phyloP scores from a whole-genome alignment of 2,888 invertebrate genomes.

The Tachina grossa region DNA sequence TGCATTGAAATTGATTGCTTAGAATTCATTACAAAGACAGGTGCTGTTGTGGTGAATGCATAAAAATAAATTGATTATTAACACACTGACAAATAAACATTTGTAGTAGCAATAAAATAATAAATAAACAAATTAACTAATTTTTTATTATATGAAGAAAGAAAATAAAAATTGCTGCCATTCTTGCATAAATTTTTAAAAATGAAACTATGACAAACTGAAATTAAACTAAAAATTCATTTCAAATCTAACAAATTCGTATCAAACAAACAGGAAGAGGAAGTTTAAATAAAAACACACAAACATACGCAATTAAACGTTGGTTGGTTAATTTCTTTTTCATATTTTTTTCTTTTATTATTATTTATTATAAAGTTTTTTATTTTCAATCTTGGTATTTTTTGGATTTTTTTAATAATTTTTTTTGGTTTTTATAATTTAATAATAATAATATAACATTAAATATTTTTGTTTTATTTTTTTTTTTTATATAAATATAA shows the following conservation, averaged over 20 bases:
- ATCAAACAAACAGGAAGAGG: slow-evolving; percentile 63
- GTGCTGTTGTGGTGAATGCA: slow-evolving; percentile 56
- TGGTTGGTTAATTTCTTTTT: slow-evolving; percentile 62
- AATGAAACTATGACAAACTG: background rate
- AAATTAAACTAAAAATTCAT: background rate
- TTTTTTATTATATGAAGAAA: too few species aligned
- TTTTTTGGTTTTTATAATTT: slow-evolving; percentile 56
- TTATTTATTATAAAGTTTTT: slow-evolving; percentile 65
- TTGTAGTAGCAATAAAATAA: background rate
- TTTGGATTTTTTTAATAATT: slow-evolving; percentile 70
- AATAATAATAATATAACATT: slow-evolving; percentile 70
- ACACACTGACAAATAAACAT: slow-evolving; percentile 19
- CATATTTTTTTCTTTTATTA: slow-evolving; percentile 43
- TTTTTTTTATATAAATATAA: slow-evolving; percentile 64
- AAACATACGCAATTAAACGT: slow-evolving; percentile 76
- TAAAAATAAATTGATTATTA: slow-evolving; percentile 21
- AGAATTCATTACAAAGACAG: slow-evolving; percentile 28
- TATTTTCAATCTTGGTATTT: slow-evolving; percentile 68
- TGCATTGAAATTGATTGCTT: slow-evolving; percentile 10
- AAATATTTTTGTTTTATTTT: slow-evolving; percentile 55
- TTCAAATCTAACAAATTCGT: slow-evolving; percentile 39
- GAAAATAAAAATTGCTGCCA: slow-evolving; percentile 41
- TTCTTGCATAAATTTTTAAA: slow-evolving; percentile 16
- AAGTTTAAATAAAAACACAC: slow-evolving; percentile 73
- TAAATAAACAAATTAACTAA: background rate